Evolutionary conservation across 1,140 invertebrate genomes (phyloP).

Genomic region (Hetaerina americana): DNA sequence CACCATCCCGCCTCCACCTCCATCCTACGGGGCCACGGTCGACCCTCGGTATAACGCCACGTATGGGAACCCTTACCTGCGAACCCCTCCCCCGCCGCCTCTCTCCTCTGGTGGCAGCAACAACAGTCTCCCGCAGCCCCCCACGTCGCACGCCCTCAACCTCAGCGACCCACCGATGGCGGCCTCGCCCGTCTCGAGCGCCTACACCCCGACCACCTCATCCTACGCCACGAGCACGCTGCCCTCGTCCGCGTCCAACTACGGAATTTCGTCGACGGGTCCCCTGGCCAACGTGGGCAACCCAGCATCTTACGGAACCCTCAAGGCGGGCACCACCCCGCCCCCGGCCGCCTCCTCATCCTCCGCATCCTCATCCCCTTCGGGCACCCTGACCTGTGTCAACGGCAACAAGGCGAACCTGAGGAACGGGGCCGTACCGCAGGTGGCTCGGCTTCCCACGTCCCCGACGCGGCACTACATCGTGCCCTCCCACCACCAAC

Average conservation of each 20-base stretch:
- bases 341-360: constrained; percentile 51
- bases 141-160: background rate
- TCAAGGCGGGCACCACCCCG: constrained; percentile 45
- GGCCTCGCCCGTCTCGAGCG: constrained; percentile 3
- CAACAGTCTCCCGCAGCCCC: background rate
- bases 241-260: background rate
- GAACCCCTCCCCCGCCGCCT: constrained; percentile 38
- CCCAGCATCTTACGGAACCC: constrained; percentile 7
- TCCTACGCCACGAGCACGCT: constrained; percentile 21
- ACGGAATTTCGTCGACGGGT: background rate
- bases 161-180: background rate
- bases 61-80: constrained; percentile 77
- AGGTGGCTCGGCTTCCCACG: constrained; percentile 32
- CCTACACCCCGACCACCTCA: constrained; percentile 17
- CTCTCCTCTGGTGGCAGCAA: constrained; percentile 13
- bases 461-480: constrained; percentile 36
- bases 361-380: constrained; percentile 34
- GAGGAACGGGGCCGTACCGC: constrained; percentile 37
- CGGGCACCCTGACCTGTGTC: constrained; percentile 53
- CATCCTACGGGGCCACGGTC: constrained; percentile 27
- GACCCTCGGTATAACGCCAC: constrained; percentile 76
- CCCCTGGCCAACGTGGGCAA: constrained; percentile 9
- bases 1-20: constrained; percentile 21
- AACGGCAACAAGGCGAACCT: constrained; percentile 34
- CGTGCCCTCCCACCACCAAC: constrained; percentile 29